phyloP scores from a whole-genome alignment of 2,797 vertebrate genomes.

The Schizothorax lantsangensis region DNA sequence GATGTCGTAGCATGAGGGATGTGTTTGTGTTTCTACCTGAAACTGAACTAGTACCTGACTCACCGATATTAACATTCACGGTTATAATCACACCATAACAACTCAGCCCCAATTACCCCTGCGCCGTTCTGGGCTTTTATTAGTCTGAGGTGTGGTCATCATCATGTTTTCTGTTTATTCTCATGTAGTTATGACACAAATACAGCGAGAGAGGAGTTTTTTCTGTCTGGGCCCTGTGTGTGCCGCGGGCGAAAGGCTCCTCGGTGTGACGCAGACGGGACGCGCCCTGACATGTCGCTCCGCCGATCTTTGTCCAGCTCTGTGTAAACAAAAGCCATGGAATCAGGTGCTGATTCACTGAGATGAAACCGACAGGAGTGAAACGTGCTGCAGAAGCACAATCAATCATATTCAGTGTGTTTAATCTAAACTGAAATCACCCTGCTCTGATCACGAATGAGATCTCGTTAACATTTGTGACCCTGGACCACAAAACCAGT shows the following conservation, averaged over 20 bases:
- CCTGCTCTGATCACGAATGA: neutral
- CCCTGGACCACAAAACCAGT: neutral
- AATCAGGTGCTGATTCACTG: no score
- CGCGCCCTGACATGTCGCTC: constrained; percentile 64
- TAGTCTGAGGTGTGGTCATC: constrained; percentile 58
- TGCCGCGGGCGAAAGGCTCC: constrained; percentile 49
- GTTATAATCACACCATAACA: constrained; percentile 43
- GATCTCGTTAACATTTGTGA: neutral
- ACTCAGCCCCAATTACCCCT: constrained; percentile 13
- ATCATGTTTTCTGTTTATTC: constrained; percentile 56
- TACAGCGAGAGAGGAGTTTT: neutral
- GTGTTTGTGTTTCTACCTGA: constrained; percentile 39
- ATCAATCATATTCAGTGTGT: neutral
- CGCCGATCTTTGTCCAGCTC: constrained; percentile 59
- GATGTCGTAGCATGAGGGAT: neutral
- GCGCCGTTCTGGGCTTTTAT: constrained; percentile 43
- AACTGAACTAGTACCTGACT: constrained; percentile 14
- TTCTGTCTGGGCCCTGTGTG: constrained; percentile 28
- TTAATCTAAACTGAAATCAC: neutral
- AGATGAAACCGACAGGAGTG: neutral
- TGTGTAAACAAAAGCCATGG: constrained; percentile 55
- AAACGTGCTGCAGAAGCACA: neutral
- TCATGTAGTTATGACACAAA: constrained; percentile 32
- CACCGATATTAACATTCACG: neutral
- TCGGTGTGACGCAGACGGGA: constrained; percentile 44